These are phyloP conservation scores for Nasonia giraulti DNA, from an alignment of 1,140 invertebrate species.

Conservation along the genomic window DNA sequence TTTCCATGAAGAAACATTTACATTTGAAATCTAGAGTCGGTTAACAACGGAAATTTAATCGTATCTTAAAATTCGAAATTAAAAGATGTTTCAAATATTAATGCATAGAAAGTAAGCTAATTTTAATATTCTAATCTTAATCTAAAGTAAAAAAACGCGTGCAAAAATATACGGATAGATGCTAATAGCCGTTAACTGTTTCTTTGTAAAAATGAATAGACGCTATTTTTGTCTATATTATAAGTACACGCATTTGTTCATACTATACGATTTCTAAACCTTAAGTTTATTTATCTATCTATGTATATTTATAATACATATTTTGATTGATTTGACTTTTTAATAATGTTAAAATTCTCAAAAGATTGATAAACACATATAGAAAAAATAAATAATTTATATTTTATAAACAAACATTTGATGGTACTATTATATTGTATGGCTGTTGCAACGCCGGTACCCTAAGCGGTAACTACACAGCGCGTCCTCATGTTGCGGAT, in stretches of 20 bases:
- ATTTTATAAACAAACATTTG: constrained; percentile 3
- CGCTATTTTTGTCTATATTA: constrained; percentile 27
- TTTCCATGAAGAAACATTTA: no score
- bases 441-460: no score
- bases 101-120: background rate
- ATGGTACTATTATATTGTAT: constrained; percentile 5
- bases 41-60: no score
- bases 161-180: constrained; percentile 31
- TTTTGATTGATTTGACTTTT: background rate
- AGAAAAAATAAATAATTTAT: background rate
- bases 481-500: no score
- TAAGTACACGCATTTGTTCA: constrained; percentile 7
- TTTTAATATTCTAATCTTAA: background rate
- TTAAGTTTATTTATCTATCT: background rate
- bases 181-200: constrained; percentile 48
- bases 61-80: background rate
- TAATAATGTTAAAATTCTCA: no score
- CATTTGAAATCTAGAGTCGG: no score
- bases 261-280: background rate
- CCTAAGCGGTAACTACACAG: no score
- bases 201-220: constrained; percentile 50
- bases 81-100: background rate
- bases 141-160: background rate
- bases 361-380: background rate
- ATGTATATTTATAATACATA: background rate